Evolutionary conservation across 2,113 vertebrate species (phyloP), one percentile per base, ranked within the genome.

Genomic region (Coreoperca whiteheadi): DNA sequence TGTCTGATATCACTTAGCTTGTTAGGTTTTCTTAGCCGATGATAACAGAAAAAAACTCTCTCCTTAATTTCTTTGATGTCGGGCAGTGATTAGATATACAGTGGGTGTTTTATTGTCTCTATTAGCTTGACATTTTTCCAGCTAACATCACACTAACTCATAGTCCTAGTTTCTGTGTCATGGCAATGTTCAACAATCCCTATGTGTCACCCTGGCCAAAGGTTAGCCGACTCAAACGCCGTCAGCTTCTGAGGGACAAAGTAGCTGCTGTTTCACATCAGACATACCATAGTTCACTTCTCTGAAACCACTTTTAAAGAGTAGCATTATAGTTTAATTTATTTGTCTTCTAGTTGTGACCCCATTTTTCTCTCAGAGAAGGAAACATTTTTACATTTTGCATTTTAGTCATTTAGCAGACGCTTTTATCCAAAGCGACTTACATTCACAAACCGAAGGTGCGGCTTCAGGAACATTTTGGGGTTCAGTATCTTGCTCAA

Each of bases 211-310:
- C 81, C 61, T 75, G 94, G 51, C 48, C 91, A 91, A 92, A 86
- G 90, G 90, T 93, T 64, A 73, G 59, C 28, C 56, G 59, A 80
- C 60, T 63, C 21, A 23, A 51, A 51, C 86, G 53, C 77, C 15
- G 80, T 92, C 81, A 89, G 73, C 83, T 54, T 32, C 46, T 61
- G 16, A 56, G 85, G 90, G 86, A 86, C 86, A 88, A 93, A 88
- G 84, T 84, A 73, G 59, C 85, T 79, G 46, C 60, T 53, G 74
- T 70, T 67, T 85, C 69, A 88, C 16, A 57, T 18, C n/a, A 25
- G 48, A 63, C 28, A 43, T 11, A 18, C 5, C 63, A 79, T 23
- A 70, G 57, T 66, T 71, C 74, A 81, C 0, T 80, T 69, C 21
- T 48, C 16, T 79, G n/a, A 76, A 59, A 64, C 18, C 7, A 43